These are phyloP conservation scores for Kryptopterus vitreolus DNA, from an alignment of 2,797 vertebrate species.

Conservation along the genomic window DNA sequence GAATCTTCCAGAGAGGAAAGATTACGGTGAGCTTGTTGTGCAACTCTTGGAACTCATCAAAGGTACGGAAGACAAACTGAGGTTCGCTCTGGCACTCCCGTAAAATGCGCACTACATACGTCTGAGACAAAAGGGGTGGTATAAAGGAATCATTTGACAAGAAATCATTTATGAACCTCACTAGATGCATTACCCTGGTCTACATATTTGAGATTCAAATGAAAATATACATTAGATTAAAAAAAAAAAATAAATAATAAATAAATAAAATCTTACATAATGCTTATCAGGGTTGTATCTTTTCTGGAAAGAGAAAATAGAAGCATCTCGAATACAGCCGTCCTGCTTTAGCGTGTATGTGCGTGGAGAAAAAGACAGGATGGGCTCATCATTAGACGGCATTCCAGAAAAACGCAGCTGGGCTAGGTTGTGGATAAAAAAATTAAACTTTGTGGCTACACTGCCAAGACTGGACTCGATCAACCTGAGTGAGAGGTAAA, in stretches of 20 bases:
- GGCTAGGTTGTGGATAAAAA: constrained; percentile 98
- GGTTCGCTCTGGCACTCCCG: constrained; percentile 89
- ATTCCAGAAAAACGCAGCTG: constrained; percentile 94
- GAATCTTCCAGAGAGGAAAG: constrained; percentile 96
- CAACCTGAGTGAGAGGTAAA: constrained; percentile 69
- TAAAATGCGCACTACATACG: constrained; percentile 89
- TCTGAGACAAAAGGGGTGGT: constrained; percentile 70
- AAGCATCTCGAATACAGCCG: constrained; percentile 85
- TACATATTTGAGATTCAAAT: neutral
- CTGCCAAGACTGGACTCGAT: constrained; percentile 97
- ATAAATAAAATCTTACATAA: constrained; percentile 80
- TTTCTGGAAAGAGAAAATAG: constrained; percentile 97
- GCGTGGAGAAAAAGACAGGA: constrained; percentile 93
- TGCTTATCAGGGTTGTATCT: constrained; percentile 98
- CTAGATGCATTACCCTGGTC: neutral
- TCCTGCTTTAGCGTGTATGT: constrained; percentile 93
- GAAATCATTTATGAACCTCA: neutral
- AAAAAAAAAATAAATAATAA: neutral
- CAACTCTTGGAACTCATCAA: constrained; percentile 98
- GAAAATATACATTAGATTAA: neutral
- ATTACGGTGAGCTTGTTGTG: constrained; percentile 95
- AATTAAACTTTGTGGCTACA: constrained; percentile 98
- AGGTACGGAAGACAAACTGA: constrained; percentile 93
- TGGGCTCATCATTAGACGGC: constrained; percentile 92
- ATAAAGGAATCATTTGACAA: neutral